phyloP scores from a whole-genome alignment of 2,888 invertebrate genomes.

The Phorcus lineatus region DNA sequence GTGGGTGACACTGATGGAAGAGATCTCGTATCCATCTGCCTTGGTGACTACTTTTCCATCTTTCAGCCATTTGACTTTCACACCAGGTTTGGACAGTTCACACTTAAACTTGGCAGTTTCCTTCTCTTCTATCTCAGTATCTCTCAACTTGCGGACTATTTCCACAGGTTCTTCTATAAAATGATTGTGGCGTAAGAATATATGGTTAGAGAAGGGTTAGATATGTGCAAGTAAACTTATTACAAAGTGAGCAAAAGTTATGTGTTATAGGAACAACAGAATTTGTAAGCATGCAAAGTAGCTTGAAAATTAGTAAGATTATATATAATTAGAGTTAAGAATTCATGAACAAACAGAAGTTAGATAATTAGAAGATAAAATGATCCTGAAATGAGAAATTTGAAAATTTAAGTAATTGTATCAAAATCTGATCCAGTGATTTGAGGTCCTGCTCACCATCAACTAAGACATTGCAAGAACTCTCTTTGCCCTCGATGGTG shows the following conservation, averaged over 20 bases:
- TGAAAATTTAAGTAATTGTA: not conserved
- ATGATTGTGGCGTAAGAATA: no score
- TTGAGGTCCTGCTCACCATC: constrained; percentile 52
- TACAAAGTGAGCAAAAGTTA: no score
- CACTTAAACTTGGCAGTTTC: constrained; percentile 87
- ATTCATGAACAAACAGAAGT: not conserved
- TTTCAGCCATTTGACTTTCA: constrained; percentile 92
- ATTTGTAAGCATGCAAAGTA: not conserved
- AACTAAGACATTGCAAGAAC: constrained; percentile 64
- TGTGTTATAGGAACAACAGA: no score
- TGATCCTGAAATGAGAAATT: not conserved
- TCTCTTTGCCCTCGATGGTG: constrained; percentile 62
- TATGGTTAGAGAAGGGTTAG: no score
- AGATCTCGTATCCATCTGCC: constrained; percentile 86
- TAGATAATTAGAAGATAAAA: not conserved
- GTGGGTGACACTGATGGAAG: constrained; percentile 82
- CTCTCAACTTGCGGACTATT: constrained; percentile 57
- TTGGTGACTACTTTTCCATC: constrained; percentile 86
- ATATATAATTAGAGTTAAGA: no score
- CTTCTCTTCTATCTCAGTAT: constrained; percentile 52
- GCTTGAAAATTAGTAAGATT: not conserved
- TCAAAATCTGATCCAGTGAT: not conserved
- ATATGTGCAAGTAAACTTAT: no score
- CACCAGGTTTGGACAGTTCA: constrained; percentile 95
- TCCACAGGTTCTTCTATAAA: constrained; percentile 61